A percentile compares a stretch with the other conserved stretches of the same genome.
These are phyloP conservation scores for Ptilonorhynchus violaceus DNA, from an alignment of 2,113 vertebrate genomes.

Conservation along the genomic window DNA sequence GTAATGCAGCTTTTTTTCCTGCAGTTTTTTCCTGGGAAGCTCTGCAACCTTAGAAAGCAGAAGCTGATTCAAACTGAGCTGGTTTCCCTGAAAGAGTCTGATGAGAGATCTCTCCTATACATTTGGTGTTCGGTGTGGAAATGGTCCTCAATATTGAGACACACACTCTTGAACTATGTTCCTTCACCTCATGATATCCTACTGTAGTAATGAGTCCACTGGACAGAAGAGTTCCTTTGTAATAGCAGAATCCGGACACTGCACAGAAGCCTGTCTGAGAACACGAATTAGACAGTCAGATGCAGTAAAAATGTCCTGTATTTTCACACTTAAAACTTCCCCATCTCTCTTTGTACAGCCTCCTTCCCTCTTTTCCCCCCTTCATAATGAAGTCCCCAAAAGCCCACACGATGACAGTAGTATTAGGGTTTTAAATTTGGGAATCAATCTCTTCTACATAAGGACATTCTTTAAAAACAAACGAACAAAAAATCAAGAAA, in stretches of 20 bases:
- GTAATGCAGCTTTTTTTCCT: not conserved
- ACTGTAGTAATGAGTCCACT: not conserved
- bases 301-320: not conserved
- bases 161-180: not conserved
- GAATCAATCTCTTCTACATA: not conserved
- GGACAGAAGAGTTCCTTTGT: not conserved
- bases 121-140: not conserved
- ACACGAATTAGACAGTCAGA: not conserved
- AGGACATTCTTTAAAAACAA: not conserved
- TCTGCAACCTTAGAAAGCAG: not conserved
- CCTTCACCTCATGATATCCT: not conserved
- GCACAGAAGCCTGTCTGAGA: not conserved
- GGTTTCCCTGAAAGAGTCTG: not conserved
- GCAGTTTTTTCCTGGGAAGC: not conserved
- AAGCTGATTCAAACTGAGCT: not conserved
- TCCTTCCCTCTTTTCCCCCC: not conserved
- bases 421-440: not conserved
- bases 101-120: not conserved
- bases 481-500: not conserved
- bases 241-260: not conserved
- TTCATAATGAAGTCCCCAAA: not conserved
- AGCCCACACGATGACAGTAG: fast-evolving
- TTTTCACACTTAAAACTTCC: not conserved
- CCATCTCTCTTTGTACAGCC: not conserved
- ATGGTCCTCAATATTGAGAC: not conserved